These are phyloP conservation scores for Macaria notata DNA, from an alignment of 2,888 invertebrate species.

Conservation along the genomic window DNA sequence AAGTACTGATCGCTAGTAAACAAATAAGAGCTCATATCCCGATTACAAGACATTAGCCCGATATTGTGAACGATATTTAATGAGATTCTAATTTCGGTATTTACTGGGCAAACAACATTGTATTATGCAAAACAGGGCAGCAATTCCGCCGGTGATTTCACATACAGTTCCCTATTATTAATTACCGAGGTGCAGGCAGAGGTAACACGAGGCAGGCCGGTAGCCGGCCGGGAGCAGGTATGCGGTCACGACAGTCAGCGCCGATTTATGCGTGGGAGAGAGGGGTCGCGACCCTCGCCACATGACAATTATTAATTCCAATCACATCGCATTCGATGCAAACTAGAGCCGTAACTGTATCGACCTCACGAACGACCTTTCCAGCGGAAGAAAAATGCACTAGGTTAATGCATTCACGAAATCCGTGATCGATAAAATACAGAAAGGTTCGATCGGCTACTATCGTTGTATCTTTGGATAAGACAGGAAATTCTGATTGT, in stretches of 20 bases:
- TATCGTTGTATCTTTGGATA: not conserved
- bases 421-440: constrained; percentile 4
- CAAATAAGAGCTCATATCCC: not conserved
- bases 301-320: constrained; percentile 65
- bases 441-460: not conserved
- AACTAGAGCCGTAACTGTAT: constrained; percentile 17
- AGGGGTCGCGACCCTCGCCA: constrained; percentile 58
- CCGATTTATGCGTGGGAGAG: constrained; percentile 73
- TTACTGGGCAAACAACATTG: constrained; percentile 21
- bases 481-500: too few relatives aligned
- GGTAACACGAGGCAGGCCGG: constrained; percentile 49
- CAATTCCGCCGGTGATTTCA: constrained; percentile 32
- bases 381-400: constrained; percentile 9
- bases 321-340: constrained; percentile 43
- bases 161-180: constrained; percentile 50
- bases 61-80: not conserved
- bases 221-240: constrained; percentile 40
- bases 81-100: constrained; percentile 5
- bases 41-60: not conserved
- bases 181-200: constrained; percentile 42
- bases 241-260: constrained; percentile 58
- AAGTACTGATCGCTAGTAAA: too few relatives aligned
- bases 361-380: constrained; percentile 10
- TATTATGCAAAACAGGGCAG: constrained; percentile 24
- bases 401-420: constrained; percentile 6